phyloP scores from a whole-genome alignment of 2,797 vertebrate species.

The Echiichthys vipera region DNA sequence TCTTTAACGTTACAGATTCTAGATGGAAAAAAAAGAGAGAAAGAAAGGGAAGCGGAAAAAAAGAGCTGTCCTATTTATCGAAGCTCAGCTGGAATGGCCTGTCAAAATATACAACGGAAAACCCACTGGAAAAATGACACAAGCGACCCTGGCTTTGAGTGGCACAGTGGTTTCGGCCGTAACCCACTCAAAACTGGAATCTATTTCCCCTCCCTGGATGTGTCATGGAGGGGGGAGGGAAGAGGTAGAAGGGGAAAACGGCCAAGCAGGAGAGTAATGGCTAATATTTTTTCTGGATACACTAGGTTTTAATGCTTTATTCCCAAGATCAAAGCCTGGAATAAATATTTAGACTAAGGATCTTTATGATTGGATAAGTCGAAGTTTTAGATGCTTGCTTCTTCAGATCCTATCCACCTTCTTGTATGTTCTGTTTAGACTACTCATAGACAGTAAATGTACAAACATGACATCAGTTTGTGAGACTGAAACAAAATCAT shows the following conservation, averaged over 20 bases:
- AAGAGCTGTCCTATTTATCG: constrained; percentile 50
- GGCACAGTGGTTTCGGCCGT: constrained; percentile 71
- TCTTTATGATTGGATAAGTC: constrained; percentile 9
- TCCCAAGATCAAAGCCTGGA: constrained; percentile 26
- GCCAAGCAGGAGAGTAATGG: constrained; percentile 52
- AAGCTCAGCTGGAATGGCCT: constrained; percentile 69
- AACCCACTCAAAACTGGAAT: constrained; percentile 71
- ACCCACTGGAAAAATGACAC: constrained; percentile 77
- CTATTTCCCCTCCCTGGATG: constrained; percentile 57
- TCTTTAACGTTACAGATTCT: constrained; percentile 40
- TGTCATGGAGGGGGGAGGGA: constrained; percentile 20
- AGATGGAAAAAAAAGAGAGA: constrained; percentile 57
- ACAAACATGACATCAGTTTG: constrained; percentile 35
- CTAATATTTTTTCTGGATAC: constrained; percentile 45
- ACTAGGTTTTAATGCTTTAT: constrained; percentile 6
- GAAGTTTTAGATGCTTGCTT: constrained; percentile 9
- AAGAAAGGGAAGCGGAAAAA: constrained; percentile 20
- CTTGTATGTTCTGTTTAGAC: background rate
- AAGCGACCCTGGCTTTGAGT: constrained; percentile 67
- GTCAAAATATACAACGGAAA: constrained; percentile 78
- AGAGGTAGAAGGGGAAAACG: constrained; percentile 62
- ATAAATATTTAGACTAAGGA: constrained; percentile 30
- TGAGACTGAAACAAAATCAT: constrained; percentile 14
- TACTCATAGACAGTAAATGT: background rate
- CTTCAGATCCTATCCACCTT: constrained; percentile 21